Evolutionary conservation across 2,797 vertebrate species (phyloP), one percentile per base, ranked within the genome.

Genomic region (Falco novaeseelandiae): DNA sequence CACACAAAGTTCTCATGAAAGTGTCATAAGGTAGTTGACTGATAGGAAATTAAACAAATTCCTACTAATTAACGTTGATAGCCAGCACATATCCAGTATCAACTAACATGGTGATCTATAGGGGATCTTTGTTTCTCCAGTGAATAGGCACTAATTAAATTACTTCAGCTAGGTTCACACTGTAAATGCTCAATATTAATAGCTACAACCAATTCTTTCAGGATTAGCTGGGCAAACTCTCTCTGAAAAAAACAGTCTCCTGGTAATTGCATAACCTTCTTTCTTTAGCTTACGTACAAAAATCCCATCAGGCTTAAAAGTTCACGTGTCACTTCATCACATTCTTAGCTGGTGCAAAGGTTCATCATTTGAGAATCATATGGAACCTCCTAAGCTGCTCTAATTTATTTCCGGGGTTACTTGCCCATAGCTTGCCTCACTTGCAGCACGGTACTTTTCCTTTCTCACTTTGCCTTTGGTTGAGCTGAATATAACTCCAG

Each of bases 401-500:
- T 69, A n/a, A 73, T 67, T 40, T 91, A 22, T 27, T 90, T 52
- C 63, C 61, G 81, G 83, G 23, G n/a, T 61, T 71, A 71, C 11
- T 65, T 54, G 26, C 29, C 21, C 36, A 27, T 8, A 59, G 22
- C 34, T 52, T 57, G 12, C 52, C 42, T 73, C 0, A 0, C 19
- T 91, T 55, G 21, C 22, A 66, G 38, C 1, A 3, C 15, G 12
- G 34, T 26, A 14, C 26, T 62, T 59, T 59, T 71, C 25, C 36
- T 55, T 81, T 63, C 65, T 67, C 12, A 20, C 12, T 71, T 52
- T 54, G 26, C 40, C 61, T 46, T 58, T 49, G 27, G 14, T 25
- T 65, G n/a, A 71, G 22, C n/a, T 54, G 65, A 86, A 88, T 38
- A 67, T 14, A 90, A 93, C 92, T 38, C 78, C 44, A 46, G 5